phyloP scores from a whole-genome alignment of 2,888 invertebrate genomes.

The Automeris io region DNA sequence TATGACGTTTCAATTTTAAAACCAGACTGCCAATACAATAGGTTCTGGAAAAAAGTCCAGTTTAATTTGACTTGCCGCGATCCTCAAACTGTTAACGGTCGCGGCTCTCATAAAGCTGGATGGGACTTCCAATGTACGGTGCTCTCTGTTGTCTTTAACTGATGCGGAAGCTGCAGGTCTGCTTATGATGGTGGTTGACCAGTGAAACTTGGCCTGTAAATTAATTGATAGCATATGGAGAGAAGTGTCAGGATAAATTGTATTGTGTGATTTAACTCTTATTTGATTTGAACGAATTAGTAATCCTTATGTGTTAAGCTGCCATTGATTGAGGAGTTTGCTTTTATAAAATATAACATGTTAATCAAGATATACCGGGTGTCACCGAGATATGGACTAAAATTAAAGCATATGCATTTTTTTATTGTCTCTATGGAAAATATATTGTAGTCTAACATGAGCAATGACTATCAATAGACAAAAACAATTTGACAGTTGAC shows the following conservation, averaged over 20 bases:
- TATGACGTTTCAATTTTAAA: conserved; percentile 65
- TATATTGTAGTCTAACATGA: too few species aligned
- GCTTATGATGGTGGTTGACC: conserved; percentile 5
- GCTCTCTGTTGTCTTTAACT: neutral
- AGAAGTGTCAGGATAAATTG: conserved; percentile 26
- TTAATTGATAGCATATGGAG: conserved; percentile 5
- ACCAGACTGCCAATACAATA: conserved; percentile 36
- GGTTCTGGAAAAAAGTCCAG: conserved; percentile 24
- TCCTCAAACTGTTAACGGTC: conserved; percentile 1
- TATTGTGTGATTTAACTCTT: conserved; percentile 53
- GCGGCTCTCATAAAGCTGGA: conserved; percentile 5
- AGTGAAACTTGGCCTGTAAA: conserved; percentile 13
- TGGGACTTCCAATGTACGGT: neutral
- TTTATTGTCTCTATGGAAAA: too few species aligned
- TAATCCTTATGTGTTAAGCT: conserved; percentile 67
- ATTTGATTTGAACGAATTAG: conserved; percentile 74
- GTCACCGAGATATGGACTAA: too few species aligned
- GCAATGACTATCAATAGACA: too few species aligned
- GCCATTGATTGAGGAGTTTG: conserved; percentile 39
- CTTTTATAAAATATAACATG: conserved; percentile 9
- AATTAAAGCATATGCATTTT: too few species aligned
- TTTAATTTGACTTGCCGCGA: neutral
- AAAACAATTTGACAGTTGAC: too few species aligned
- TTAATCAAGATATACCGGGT: neutral
- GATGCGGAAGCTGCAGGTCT: neutral